Base-by-base conservation (phyloP, 2,113 vertebrate species). In the Pungitius pungitius region DNA sequence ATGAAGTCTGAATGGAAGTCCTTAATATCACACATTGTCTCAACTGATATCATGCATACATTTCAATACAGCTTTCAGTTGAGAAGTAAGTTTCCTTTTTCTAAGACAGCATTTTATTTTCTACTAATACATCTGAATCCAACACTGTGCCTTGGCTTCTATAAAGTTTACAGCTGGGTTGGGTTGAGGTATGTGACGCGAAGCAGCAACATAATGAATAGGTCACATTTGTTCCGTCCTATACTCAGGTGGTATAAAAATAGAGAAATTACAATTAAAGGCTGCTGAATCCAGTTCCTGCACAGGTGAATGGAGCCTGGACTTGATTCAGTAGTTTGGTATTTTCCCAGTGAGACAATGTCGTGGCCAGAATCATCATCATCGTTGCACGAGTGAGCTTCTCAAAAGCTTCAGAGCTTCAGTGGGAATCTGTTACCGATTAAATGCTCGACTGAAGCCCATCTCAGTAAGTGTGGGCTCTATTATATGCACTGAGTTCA, bases 101-200 rank as follows among this genome's bases (percentile, higher is more conserved):
- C 12, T 5, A 24, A 39, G 17, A 71, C 10, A 56, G 17, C 42
- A 27, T 68, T 59, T 20, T 10, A 49, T n/a, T n/a, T 20, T n/a
- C 18, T 18, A 49, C 47, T 49, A n/a, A 49, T 58, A 64, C 52
- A 20, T 8, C 60, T 76, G 62, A 73, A 75, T 87, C 78, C 85
- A 89, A 85, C 76, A 80, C 84, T 82, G 94, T 94, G 94, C 93
- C 93, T 94, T 94, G 90, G 85, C 87, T 81, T 81, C 86, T 88
- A 54, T 81, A 74, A 75, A 72, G 55, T 74, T 69, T 80, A 74
- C 69, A 67, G 76, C 47, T 60, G 15, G 4, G 14, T 75, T 20
- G 22, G 73, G 37, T 70, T 80, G 51, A 65, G 66, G 74, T 58
- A 27, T 58, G 40, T 63, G 43, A 64, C 26, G 58, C 69, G 55